phyloP scores from a whole-genome alignment of 1,140 invertebrate species.

The Yoshiicerus persimilis region DNA sequence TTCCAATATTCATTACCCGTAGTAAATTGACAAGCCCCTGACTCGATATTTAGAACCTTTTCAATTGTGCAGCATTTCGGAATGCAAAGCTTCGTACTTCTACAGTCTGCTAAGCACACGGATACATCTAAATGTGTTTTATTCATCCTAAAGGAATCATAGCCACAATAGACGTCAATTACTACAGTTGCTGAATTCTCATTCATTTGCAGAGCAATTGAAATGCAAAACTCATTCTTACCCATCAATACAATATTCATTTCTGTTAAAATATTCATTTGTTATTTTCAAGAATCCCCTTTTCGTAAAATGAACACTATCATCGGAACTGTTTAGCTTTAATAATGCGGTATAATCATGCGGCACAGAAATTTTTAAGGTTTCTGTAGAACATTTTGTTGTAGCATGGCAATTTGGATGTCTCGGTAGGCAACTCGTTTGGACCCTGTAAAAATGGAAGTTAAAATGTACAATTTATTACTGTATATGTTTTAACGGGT shows the following conservation, averaged over 20 bases:
- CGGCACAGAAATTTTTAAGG: background rate
- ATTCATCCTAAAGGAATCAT: background rate
- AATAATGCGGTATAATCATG: background rate
- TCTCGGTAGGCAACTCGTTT: background rate
- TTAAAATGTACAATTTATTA: no score
- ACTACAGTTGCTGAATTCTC: background rate
- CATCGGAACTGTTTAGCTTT: background rate
- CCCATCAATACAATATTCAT: background rate
- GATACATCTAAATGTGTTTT: background rate
- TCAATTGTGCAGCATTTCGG: slow-evolving; percentile 20
- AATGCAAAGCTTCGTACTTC: background rate
- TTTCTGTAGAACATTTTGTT: background rate
- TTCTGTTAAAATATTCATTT: background rate
- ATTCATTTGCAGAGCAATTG: background rate
- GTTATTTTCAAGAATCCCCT: background rate
- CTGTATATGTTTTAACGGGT: no score
- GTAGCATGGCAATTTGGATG: background rate
- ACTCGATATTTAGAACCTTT: background rate
- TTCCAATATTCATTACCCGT: background rate
- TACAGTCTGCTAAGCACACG: background rate
- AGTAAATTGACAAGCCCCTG: background rate
- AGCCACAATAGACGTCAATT: no score
- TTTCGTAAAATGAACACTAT: background rate
- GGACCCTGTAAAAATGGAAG: no score
- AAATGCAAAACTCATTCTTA: background rate